phyloP scores from a whole-genome alignment of 2,113 vertebrate species.

The Genyomyrus donnyi region DNA sequence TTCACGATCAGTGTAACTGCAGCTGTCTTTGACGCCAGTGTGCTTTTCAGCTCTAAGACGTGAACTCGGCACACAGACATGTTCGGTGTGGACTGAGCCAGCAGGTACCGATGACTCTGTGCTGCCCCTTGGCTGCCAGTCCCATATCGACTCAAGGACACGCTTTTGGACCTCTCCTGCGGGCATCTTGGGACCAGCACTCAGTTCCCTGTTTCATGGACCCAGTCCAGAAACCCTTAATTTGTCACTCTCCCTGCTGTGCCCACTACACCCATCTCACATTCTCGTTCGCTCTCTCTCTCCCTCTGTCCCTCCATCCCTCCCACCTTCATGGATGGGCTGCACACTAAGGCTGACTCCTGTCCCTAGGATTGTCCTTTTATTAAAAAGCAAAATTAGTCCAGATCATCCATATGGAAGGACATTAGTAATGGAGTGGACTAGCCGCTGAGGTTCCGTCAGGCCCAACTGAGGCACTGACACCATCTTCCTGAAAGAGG shows the following conservation, averaged over 20 bases:
- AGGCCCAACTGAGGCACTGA: neutral
- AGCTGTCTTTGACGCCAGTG: neutral
- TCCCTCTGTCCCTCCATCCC: neutral
- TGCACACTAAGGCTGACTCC: neutral
- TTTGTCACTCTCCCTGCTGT: neutral
- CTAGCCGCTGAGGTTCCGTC: neutral
- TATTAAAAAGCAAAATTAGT: neutral
- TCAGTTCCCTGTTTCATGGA: neutral
- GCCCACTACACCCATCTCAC: neutral
- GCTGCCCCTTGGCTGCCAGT: neutral
- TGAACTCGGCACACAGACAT: neutral
- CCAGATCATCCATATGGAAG: neutral
- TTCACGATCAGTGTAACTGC: neutral
- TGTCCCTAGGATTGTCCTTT: neutral
- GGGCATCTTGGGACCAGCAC: neutral
- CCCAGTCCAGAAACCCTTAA: neutral
- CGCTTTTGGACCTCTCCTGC: neutral
- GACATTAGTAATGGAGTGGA: neutral
- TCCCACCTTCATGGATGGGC: neutral
- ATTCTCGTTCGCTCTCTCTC: neutral
- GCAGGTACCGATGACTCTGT: neutral
- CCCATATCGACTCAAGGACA: slow-evolving; percentile 25
- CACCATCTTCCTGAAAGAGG: neutral
- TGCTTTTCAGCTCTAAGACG: neutral
- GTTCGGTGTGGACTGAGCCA: neutral